A percentile compares a stretch with the other conserved stretches of the same genome.
phyloP scores from a whole-genome alignment of 2,113 vertebrate genomes.

The Elephantulus edwardii region DNA sequence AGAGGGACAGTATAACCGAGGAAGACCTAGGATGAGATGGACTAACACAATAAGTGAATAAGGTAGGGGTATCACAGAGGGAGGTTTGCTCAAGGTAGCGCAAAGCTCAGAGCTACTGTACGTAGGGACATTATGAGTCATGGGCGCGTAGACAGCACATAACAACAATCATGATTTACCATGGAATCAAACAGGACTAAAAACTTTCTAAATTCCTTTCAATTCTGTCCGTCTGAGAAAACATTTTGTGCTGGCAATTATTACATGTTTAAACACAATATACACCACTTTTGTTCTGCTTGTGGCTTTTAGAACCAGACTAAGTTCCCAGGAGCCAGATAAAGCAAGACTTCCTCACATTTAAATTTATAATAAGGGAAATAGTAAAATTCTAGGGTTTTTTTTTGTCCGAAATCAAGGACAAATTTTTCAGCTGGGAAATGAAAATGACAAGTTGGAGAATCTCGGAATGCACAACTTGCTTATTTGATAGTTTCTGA shows the following conservation, averaged over 20 bases:
- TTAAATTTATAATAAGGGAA: not conserved
- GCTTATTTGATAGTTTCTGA: conserved; percentile 12
- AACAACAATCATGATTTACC: not conserved
- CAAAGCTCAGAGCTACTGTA: no score
- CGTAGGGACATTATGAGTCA: no score
- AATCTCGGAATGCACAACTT: not conserved
- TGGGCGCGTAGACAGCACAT: no score
- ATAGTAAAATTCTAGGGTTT: not conserved
- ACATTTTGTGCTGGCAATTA: not conserved
- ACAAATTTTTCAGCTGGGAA: not conserved
- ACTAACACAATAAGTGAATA: no score
- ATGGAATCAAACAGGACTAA: not conserved
- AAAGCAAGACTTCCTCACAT: not conserved
- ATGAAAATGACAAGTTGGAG: not conserved
- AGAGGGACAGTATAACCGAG: no score
- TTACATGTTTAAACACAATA: not conserved
- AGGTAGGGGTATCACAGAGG: no score
- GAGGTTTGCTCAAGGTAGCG: no score
- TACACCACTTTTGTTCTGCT: not conserved
- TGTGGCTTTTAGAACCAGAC: not conserved
- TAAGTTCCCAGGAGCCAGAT: not conserved
- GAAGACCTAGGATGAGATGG: no score
- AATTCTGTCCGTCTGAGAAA: not conserved
- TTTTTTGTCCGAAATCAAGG: not conserved
- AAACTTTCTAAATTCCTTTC: not conserved